Conservation (phyloP, 1,140 invertebrate genomes). For the Rhopalosiphum padi region DNA sequence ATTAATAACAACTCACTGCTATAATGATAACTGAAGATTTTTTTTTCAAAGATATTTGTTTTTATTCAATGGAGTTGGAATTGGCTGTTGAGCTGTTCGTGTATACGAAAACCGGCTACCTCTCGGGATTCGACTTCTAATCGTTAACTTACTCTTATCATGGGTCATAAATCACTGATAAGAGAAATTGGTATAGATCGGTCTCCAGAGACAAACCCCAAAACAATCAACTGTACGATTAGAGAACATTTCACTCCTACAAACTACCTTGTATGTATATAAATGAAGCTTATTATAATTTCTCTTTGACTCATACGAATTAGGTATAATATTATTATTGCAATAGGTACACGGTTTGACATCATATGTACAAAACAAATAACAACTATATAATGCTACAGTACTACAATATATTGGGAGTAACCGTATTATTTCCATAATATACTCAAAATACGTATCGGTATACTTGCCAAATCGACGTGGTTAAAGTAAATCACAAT, state of each 20-base stretch:
- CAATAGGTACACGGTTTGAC: neutral
- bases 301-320: neutral
- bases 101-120: neutral
- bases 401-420: neutral
- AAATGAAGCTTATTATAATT: neutral
- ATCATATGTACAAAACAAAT: neutral
- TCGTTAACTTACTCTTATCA: constrained; percentile 33
- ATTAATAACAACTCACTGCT: neutral
- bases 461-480: neutral
- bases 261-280: neutral
- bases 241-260: neutral
- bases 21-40: neutral
- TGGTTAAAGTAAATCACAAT: neutral
- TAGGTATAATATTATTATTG: neutral
- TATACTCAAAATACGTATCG: neutral
- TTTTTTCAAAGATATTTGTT: neutral
- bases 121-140: neutral
- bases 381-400: neutral
- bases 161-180: constrained; percentile 14
- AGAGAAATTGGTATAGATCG: constrained; percentile 4
- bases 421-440: neutral
- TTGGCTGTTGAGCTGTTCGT: neutral
- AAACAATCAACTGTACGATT: constrained; percentile 33
- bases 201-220: constrained; percentile 22
- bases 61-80: neutral